These are phyloP conservation scores for Lathronympha strigana DNA, from an alignment of 2,888 invertebrate species.

Conservation along the genomic window DNA sequence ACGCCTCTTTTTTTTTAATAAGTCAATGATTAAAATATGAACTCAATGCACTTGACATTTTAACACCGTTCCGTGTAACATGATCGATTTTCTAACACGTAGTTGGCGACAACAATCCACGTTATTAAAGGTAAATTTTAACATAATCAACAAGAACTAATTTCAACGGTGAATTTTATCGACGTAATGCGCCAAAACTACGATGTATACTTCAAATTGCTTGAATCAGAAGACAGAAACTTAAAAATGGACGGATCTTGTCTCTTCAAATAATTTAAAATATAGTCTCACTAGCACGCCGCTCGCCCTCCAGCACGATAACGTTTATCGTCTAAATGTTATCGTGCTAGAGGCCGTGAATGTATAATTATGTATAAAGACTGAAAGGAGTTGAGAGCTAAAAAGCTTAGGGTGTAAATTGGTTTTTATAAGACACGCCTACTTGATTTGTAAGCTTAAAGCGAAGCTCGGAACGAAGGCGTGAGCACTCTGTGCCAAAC, in stretches of 20 bases:
- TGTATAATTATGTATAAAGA: slow-evolving; percentile 39
- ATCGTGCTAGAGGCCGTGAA: slow-evolving; percentile 7
- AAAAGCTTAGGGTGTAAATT: slow-evolving; percentile 49
- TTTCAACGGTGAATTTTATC: not conserved
- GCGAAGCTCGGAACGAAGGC: slow-evolving; percentile 45
- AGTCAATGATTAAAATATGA: too few relatives aligned
- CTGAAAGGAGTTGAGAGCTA: slow-evolving; percentile 26
- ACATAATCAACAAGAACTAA: not conserved
- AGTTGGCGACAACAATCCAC: not conserved
- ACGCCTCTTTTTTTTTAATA: too few relatives aligned
- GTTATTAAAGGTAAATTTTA: not conserved
- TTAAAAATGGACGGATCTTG: not conserved
- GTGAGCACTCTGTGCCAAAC: slow-evolving; percentile 63
- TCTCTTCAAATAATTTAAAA: slow-evolving; percentile 4
- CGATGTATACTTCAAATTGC: not conserved
- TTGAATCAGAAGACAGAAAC: not conserved
- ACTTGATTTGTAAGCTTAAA: slow-evolving; percentile 41
- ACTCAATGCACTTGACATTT: too few relatives aligned
- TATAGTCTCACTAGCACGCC: slow-evolving; percentile 20
- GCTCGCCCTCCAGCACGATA: slow-evolving; percentile 7
- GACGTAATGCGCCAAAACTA: not conserved
- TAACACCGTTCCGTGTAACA: not conserved
- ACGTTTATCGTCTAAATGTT: not conserved
- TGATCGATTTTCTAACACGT: not conserved
- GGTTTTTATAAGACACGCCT: slow-evolving; percentile 53